A percentile compares a stretch with the other conserved stretches of the same genome.
These are phyloP conservation scores for Craniophora ligustri DNA, from an alignment of 2,888 invertebrate genomes.

Conservation along the genomic window DNA sequence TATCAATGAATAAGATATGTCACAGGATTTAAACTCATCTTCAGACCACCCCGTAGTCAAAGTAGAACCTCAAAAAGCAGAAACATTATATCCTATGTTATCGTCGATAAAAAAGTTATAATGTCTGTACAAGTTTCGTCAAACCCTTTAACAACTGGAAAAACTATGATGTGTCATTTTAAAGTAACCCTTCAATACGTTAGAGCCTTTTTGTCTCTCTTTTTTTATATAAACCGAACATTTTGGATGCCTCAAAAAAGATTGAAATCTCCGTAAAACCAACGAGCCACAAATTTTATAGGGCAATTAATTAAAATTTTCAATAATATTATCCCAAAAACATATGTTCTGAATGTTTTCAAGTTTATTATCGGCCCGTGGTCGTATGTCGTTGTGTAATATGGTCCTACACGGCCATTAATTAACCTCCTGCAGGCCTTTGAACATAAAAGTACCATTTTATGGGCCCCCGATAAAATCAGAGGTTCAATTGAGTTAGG, in stretches of 20 bases:
- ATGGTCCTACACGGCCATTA: constrained; percentile 77
- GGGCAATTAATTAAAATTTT: constrained; percentile 73
- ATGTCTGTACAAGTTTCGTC: neutral
- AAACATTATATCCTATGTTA: neutral
- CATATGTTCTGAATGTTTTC: constrained; percentile 75
- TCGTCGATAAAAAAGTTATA: neutral
- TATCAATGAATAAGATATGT: too few relatives aligned
- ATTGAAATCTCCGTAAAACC: constrained; percentile 52
- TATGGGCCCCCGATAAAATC: constrained; percentile 74
- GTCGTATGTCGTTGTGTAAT: constrained; percentile 77
- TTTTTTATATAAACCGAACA: constrained; percentile 11
- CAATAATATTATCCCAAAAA: constrained; percentile 78
- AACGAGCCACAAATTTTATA: constrained; percentile 62
- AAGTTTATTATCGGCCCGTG: constrained; percentile 70
- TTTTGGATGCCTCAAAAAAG: constrained; percentile 31
- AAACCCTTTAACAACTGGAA: constrained; percentile 21
- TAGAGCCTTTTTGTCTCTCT: constrained; percentile 19
- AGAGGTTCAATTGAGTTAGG: constrained; percentile 56
- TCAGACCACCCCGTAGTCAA: neutral
- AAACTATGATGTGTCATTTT: constrained; percentile 43
- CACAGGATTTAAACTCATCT: neutral
- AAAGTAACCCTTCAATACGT: constrained; percentile 21
- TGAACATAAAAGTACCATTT: constrained; percentile 74
- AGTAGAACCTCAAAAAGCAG: neutral
- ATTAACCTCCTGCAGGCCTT: constrained; percentile 75